phyloP scores from a whole-genome alignment of 2,797 vertebrate genomes.

The Oryzias sinensis region DNA sequence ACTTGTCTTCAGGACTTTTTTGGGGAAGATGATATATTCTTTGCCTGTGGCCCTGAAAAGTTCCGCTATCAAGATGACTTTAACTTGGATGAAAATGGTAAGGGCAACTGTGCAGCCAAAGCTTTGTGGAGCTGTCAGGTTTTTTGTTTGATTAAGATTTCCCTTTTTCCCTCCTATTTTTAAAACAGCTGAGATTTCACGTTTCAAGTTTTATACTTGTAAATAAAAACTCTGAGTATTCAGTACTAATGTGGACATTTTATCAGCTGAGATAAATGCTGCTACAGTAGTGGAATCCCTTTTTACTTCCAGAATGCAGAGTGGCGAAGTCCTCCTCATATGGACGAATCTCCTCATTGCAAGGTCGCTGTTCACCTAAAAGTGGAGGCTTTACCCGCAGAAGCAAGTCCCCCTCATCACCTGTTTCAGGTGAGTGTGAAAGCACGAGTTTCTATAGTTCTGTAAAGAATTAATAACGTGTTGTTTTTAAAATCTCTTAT shows the following conservation, averaged over 20 bases:
- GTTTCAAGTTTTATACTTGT: no score
- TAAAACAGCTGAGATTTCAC: no score
- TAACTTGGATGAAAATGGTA: slow-evolving; percentile 95
- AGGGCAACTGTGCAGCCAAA: slow-evolving; percentile 6
- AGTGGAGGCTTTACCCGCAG: slow-evolving; percentile 86
- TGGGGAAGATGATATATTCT: slow-evolving; percentile 96
- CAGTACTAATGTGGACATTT: neutral
- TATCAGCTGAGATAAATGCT: neutral
- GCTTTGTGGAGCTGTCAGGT: no score
- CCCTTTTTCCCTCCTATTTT: neutral
- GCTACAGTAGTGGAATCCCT: neutral
- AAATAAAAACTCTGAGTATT: no score
- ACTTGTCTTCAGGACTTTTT: slow-evolving; percentile 97
- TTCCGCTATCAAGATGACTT: slow-evolving; percentile 99
- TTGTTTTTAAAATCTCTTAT: neutral
- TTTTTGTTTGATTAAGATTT: neutral
- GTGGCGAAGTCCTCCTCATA: slow-evolving; percentile 96
- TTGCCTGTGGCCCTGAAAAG: slow-evolving; percentile 98
- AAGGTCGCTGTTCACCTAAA: slow-evolving; percentile 85
- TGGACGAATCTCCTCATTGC: slow-evolving; percentile 88
- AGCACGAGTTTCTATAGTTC: no score
- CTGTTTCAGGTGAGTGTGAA: slow-evolving; percentile 81
- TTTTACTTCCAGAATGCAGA: slow-evolving; percentile 86
- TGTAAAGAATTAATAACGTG: no score
- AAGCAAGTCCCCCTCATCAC: slow-evolving; percentile 94